A percentile compares a stretch with the other conserved stretches of the same genome.
Evolutionary conservation across 2,888 invertebrate species (phyloP).

Genomic region (Tetranychus truncatus): DNA sequence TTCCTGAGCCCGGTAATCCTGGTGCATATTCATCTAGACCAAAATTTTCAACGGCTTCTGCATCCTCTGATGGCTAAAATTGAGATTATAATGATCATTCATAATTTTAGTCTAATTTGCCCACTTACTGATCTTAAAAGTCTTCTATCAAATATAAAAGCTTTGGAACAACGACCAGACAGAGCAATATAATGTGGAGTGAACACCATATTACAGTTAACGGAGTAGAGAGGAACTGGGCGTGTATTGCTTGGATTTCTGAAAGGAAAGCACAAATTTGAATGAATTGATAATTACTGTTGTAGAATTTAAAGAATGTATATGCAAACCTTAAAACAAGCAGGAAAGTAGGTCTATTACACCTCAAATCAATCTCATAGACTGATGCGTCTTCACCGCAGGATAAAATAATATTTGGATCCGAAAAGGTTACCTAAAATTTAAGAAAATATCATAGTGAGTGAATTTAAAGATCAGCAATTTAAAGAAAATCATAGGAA

Average conservation of each 20-base stretch:
- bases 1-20: no score
- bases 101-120: neutral
- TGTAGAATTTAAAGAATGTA: neutral
- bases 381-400: slow-evolving; percentile 75
- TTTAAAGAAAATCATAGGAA: no score
- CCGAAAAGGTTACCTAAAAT: neutral
- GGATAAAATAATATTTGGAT: slow-evolving; percentile 52
- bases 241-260: neutral
- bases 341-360: slow-evolving; percentile 44
- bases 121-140: neutral
- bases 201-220: neutral
- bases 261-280: neutral
- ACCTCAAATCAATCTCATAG: slow-evolving; percentile 59
- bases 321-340: slow-evolving; percentile 10
- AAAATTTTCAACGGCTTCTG: no score
- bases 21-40: no score
- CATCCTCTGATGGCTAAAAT: neutral
- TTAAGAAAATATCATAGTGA: neutral
- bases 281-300: no score
- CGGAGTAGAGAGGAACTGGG: neutral
- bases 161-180: neutral
- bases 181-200: neutral
- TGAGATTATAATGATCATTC: neutral
- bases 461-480: no score
- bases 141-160: neutral